Evolutionary conservation across 2,113 vertebrate species (phyloP), one percentile per base, ranked within the genome.

Genomic region (Thalassarche chlororhynchos): DNA sequence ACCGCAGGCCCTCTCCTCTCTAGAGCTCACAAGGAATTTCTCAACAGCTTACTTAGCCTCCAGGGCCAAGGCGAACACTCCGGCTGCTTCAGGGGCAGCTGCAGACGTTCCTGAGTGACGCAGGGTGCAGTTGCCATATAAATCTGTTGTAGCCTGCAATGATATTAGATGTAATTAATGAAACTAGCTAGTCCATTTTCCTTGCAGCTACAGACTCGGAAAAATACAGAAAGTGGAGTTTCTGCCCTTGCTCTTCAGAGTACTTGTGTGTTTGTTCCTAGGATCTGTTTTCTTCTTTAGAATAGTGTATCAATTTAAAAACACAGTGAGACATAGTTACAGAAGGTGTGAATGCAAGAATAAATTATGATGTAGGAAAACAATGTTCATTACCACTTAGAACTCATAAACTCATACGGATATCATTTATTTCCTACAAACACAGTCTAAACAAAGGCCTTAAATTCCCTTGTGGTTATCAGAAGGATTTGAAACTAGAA

Each of bases 41-140:
- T 25, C 66, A 80, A 54, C 61, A 97, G 99, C 99, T 80, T 99
- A 99, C 99, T 99, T 99, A 91, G 99, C 99, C 97, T 99, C 99
- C 91, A 99, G 98, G 77, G 99, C 99, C 97, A 99, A 97, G 66
- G 99, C 99, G 65, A 99, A 99, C 90, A 99, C 99, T 9, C 99
- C 99, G 8, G 99, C 99, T 55, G 99, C 99, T 96, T 99, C 99
- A 1, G 99, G 99, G 93, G 99, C 99, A 54, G 99, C 99, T 32
- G 99, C 99, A 36, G 99, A 99, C 8, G 99, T 99, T 93, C 99
- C 99, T 2, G 99, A 99, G 93, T 99, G 99, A 87, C 99, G 99
- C 94, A 99, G 98, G 4, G 99, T 99, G 93, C 99, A 99, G 98
- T 99, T 99, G 78, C 99, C 99, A 25, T 99, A 99, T 93, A 99